Base-by-base conservation (phyloP, 2,888 invertebrate species). In the Agapostemon virescens region DNA sequence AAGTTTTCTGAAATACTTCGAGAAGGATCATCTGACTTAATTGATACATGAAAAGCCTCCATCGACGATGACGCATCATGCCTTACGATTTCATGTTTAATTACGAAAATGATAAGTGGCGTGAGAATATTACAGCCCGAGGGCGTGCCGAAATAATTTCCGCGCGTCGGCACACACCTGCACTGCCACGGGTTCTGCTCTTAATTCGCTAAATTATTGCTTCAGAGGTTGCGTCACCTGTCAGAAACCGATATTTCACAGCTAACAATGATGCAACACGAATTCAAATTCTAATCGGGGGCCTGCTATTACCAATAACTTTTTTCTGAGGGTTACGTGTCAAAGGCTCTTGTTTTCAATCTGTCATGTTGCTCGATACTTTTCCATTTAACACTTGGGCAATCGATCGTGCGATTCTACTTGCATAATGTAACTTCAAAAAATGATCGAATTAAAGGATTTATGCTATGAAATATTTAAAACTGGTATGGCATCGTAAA, bases 101-200 rank as follows among this genome's bases (percentile, higher is more conserved):
- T 63, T 63, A 63, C 36, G 63, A 63, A 36, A 36, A 66, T 4
- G 40, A 66, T 66, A 66, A 66, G 26, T 66, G 67, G 42, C 67
- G 67, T 30, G 42, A 67, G 67, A 66, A 66, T n/a, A 30, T 30
- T 42, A 45, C 42, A 67, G 20, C 67, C 26, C 17, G 20, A 9
- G 26, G 67, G 17, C 42, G 17, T 30, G 26, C 15, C 42, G 42
- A 67, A 67, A 45, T 30, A 30, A 67, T 67, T 9, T 30, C 67
- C 30, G 11, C 42, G 67, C 30, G 67, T 67, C 69, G 23, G 17
- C 36, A 17, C 20, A 69, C 69, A 69, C 69, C 69, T 69, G 52
- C 55, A 20, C 38, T 2, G 3, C 38, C 23, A 17, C 20, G 17
- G 20, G 23, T 17, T 11, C 55, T 13, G 40, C 52, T 69, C 52